phyloP scores from a whole-genome alignment of 1,140 invertebrate genomes.

The Panulirus ornatus region DNA sequence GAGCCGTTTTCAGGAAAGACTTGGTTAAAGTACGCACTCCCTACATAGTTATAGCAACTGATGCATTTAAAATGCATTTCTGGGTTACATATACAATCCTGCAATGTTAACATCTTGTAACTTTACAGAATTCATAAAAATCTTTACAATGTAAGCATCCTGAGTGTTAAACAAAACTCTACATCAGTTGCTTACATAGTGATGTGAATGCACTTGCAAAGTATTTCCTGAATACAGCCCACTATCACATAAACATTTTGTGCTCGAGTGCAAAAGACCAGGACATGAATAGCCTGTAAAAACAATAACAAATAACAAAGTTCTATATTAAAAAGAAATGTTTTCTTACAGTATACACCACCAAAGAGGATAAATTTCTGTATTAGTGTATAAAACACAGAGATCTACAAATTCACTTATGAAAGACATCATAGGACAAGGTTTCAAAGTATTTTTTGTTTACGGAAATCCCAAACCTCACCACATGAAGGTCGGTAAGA shows the following conservation, averaged over 20 bases:
- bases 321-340: background rate
- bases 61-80: background rate
- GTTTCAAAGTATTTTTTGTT: slow-evolving; percentile 29
- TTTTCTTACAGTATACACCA: background rate
- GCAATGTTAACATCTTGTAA: background rate
- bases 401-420: slow-evolving; percentile 48
- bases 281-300: slow-evolving; percentile 13
- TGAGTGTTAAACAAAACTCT: too few relatives aligned
- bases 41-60: background rate
- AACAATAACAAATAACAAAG: slow-evolving; percentile 19
- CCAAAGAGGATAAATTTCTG: background rate
- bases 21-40: background rate
- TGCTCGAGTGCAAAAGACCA: slow-evolving; percentile 36
- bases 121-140: too few relatives aligned
- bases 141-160: too few relatives aligned
- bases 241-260: slow-evolving; percentile 43
- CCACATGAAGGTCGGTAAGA: background rate
- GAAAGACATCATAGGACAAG: slow-evolving; percentile 52
- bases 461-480: background rate
- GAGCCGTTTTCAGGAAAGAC: background rate
- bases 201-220: too few relatives aligned
- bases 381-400: slow-evolving; percentile 37
- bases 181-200: too few relatives aligned
- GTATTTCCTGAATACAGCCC: slow-evolving; percentile 27
- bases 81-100: background rate